These are phyloP conservation scores for Phania funesta DNA, from an alignment of 2,888 invertebrate species.

Conservation along the genomic window DNA sequence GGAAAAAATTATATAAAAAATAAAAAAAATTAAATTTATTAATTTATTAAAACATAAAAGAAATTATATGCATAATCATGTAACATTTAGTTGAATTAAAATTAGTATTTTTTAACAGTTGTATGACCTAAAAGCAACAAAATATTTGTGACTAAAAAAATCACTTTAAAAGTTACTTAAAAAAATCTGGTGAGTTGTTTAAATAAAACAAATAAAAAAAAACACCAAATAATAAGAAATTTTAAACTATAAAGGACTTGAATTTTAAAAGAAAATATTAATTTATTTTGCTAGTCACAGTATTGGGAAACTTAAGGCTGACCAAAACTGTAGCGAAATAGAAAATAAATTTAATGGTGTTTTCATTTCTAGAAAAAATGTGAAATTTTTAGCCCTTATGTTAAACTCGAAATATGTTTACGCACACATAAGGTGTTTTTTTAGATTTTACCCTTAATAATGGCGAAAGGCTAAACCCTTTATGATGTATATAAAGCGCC, in stretches of 20 bases:
- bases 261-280: neutral
- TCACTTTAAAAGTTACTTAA: neutral
- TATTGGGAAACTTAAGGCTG: too few species aligned
- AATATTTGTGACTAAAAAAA: neutral
- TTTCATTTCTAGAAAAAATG: too few species aligned
- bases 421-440: too few species aligned
- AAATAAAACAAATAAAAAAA: neutral
- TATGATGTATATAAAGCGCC: too few species aligned
- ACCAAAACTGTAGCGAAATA: too few species aligned
- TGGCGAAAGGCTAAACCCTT: too few species aligned
- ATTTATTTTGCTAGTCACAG: too few species aligned
- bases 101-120: constrained; percentile 13
- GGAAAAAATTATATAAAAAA: constrained; percentile 22
- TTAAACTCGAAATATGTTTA: too few species aligned
- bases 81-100: constrained; percentile 6
- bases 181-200: constrained; percentile 19
- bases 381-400: too few species aligned
- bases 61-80: constrained; percentile 41
- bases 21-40: neutral
- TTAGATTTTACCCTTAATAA: too few species aligned
- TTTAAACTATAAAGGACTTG: neutral
- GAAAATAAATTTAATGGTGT: too few species aligned
- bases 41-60: constrained; percentile 2
- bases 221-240: neutral
- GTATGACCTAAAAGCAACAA: neutral